phyloP scores from a whole-genome alignment of 1,140 invertebrate genomes.

The Lepidurus packardi region DNA sequence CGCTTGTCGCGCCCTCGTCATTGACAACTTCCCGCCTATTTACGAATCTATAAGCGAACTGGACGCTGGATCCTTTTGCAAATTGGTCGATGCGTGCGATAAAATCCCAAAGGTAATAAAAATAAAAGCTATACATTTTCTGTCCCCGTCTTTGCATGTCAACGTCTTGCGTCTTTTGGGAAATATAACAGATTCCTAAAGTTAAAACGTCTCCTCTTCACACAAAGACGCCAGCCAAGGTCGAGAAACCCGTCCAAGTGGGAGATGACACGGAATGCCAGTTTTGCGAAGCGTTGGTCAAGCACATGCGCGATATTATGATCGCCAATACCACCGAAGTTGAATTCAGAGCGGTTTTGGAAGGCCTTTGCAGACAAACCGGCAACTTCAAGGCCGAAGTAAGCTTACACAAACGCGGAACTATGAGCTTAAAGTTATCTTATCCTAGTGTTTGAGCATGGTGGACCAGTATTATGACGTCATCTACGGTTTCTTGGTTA shows the following conservation, averaged over 20 bases:
- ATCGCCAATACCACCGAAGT: constrained; percentile 76
- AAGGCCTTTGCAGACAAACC: constrained; percentile 73
- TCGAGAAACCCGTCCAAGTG: background rate
- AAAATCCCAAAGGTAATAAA: background rate
- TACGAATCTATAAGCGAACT: background rate
- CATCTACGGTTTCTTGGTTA: constrained; percentile 64
- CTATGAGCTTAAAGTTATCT: constrained; percentile 28
- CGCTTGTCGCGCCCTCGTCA: constrained; percentile 63
- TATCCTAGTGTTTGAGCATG: constrained; percentile 56
- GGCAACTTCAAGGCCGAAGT: constrained; percentile 54
- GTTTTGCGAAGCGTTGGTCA: constrained; percentile 72
- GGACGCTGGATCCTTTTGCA: background rate
- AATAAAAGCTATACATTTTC: background rate
- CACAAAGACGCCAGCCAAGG: background rate
- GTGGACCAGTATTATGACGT: constrained; percentile 68
- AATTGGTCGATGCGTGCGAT: background rate
- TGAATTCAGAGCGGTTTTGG: constrained; percentile 70
- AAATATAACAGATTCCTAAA: background rate
- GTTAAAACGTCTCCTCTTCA: constrained; percentile 8
- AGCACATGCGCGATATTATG: constrained; percentile 68
- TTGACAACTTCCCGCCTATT: constrained; percentile 54
- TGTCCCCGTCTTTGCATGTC: background rate
- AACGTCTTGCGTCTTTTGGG: background rate
- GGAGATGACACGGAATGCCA: constrained; percentile 66
- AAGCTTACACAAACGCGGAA: constrained; percentile 26